These are phyloP conservation scores for Paratrypauchen microcephalus DNA, from an alignment of 2,797 vertebrate species.

Conservation along the genomic window DNA sequence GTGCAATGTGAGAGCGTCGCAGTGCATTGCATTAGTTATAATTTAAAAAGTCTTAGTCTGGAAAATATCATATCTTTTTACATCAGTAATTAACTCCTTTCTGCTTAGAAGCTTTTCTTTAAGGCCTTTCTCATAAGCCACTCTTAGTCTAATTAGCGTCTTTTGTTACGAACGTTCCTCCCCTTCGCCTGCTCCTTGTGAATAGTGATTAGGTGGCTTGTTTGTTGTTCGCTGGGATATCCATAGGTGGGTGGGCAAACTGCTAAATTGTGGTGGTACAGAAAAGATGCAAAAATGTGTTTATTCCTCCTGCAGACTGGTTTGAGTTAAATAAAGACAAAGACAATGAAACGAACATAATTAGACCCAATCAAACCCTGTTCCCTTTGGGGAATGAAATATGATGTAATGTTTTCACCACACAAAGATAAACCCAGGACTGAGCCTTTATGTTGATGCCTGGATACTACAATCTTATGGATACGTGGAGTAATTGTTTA, in stretches of 20 bases:
- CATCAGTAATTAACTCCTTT: constrained; percentile 22
- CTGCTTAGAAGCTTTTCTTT: constrained; percentile 21
- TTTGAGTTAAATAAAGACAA: constrained; percentile 43
- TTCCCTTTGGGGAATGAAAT: constrained; percentile 3
- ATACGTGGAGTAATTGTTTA: constrained; percentile 35
- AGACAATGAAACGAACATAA: constrained; percentile 15
- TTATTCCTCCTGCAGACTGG: constrained; percentile 29
- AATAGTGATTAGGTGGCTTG: constrained; percentile 5
- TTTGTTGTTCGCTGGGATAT: constrained; percentile 15
- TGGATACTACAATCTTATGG: constrained; percentile 34
- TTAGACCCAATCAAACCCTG: constrained; percentile 7
- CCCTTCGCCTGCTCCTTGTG: constrained; percentile 7
- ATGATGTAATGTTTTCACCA: constrained; percentile 5
- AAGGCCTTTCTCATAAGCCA: constrained; percentile 17
- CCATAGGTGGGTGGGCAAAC: constrained; percentile 21
- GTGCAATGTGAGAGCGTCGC: background rate
- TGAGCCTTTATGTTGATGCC: constrained; percentile 13
- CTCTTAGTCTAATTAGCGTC: constrained; percentile 29
- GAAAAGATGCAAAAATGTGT: constrained; percentile 19
- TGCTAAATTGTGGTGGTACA: constrained; percentile 23
- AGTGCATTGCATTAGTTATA: background rate
- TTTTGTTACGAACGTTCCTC: constrained; percentile 20
- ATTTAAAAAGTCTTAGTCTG: constrained; percentile 15
- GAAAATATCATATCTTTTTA: constrained; percentile 6
- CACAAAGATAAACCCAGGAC: constrained; percentile 16